These are phyloP conservation scores for Erannis defoliaria DNA, from an alignment of 2,888 invertebrate species.

Conservation along the genomic window DNA sequence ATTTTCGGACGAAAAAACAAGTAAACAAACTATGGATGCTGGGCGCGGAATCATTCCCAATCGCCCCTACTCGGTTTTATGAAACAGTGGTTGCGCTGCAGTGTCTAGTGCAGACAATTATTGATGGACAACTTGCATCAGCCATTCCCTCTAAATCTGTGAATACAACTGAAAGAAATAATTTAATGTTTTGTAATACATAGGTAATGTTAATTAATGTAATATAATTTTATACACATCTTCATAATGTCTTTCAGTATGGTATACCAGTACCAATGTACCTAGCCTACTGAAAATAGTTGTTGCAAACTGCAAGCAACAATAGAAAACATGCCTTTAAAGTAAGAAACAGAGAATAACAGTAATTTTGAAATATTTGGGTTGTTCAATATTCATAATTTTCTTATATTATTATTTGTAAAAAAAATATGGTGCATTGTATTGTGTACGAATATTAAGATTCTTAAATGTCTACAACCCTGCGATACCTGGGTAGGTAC, in stretches of 20 bases:
- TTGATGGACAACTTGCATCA: slow-evolving; percentile 1
- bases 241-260: slow-evolving; percentile 1
- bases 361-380: background rate
- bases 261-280: slow-evolving; percentile 8
- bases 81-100: background rate
- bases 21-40: too few relatives aligned
- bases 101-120: background rate
- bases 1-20: too few relatives aligned
- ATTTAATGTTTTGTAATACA: slow-evolving; percentile 5
- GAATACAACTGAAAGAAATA: slow-evolving; percentile 12
- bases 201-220: slow-evolving; percentile 6
- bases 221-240: slow-evolving; percentile 12
- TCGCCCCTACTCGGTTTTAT: background rate
- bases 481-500: too few relatives aligned
- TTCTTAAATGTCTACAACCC: too few relatives aligned
- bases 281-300: background rate
- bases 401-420: slow-evolving; percentile 3
- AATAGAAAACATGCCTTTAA: background rate
- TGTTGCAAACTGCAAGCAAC: background rate
- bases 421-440: slow-evolving; percentile 34
- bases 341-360: slow-evolving; percentile 5
- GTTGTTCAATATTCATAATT: slow-evolving; percentile 14
- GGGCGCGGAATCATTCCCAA: background rate
- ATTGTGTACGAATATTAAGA: too few relatives aligned
- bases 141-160: slow-evolving; percentile 17